Conservation (phyloP, 2,888 invertebrate species). For the Petrolisthes cinctipes region DNA sequence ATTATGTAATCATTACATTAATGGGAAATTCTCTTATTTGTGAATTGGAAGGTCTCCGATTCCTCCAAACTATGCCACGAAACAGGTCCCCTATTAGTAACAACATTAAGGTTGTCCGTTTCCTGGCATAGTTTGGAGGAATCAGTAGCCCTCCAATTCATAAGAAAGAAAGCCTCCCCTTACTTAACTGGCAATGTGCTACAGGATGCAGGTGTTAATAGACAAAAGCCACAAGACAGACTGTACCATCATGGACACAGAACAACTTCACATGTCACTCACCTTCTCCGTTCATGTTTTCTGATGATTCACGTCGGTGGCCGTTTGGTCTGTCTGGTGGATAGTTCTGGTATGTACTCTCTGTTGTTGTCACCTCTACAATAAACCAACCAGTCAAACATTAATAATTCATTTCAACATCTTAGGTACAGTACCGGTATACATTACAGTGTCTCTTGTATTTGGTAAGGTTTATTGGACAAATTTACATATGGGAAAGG, state of each 20-base stretch:
- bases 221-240: constrained; percentile 13
- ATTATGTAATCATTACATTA: no score
- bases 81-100: no score
- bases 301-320: constrained; percentile 59
- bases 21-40: no score
- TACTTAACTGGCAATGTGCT: neutral
- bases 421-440: neutral
- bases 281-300: constrained; percentile 62
- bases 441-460: no score
- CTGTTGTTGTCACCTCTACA: constrained; percentile 45
- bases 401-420: neutral
- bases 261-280: constrained; percentile 7
- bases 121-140: no score
- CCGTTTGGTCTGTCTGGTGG: constrained; percentile 60
- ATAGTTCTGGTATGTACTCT: constrained; percentile 57
- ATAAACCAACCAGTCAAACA: neutral
- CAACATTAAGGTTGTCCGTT: no score
- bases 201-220: constrained; percentile 3
- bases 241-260: neutral
- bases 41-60: no score
- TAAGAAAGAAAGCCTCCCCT: no score
- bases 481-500: no score
- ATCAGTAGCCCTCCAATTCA: no score
- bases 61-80: no score
- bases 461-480: no score